A percentile compares a stretch with the other conserved stretches of the same genome.
Evolutionary conservation across 2,888 invertebrate species (phyloP).

Genomic region (Selenia dentaria): DNA sequence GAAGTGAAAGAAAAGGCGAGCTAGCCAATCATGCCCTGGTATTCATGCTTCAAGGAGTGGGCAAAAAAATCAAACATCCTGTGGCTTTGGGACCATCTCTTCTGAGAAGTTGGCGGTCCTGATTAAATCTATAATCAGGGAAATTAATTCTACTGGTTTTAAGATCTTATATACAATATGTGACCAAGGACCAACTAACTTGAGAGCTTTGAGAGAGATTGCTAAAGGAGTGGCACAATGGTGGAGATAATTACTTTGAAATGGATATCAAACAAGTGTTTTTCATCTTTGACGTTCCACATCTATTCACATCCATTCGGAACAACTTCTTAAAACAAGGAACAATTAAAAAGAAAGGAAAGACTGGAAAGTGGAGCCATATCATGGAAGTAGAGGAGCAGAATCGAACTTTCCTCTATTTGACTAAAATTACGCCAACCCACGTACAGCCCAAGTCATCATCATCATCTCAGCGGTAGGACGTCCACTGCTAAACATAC

Average conservation of each 20-base stretch:
- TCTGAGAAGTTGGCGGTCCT: conserved; percentile 18
- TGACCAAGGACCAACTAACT: conserved; percentile 30
- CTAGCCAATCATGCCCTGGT: background rate
- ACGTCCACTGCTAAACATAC: too few species aligned
- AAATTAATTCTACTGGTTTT: conserved; percentile 17
- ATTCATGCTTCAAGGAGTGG: background rate
- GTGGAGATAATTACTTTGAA: too few species aligned
- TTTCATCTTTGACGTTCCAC: too few species aligned
- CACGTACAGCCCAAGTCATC: too few species aligned
- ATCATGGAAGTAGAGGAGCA: conserved; percentile 16
- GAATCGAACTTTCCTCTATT: conserved; percentile 15
- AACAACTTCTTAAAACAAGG: conserved; percentile 5
- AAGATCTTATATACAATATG: conserved; percentile 23
- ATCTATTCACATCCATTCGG: too few species aligned
- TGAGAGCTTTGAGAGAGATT: conserved; percentile 7
- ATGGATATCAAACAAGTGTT: too few species aligned
- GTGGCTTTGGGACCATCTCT: conserved; percentile 20
- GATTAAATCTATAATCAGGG: conserved; percentile 15
- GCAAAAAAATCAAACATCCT: conserved; percentile 1
- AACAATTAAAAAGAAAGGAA: too few species aligned
- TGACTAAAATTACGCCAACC: conserved; percentile 20
- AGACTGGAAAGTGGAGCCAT: conserved; percentile 24
- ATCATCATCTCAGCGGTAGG: too few species aligned
- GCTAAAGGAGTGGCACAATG: too few species aligned
- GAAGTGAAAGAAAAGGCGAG: background rate